Conservation (phyloP, 2,113 vertebrate species). For the Tinamus guttatus region DNA sequence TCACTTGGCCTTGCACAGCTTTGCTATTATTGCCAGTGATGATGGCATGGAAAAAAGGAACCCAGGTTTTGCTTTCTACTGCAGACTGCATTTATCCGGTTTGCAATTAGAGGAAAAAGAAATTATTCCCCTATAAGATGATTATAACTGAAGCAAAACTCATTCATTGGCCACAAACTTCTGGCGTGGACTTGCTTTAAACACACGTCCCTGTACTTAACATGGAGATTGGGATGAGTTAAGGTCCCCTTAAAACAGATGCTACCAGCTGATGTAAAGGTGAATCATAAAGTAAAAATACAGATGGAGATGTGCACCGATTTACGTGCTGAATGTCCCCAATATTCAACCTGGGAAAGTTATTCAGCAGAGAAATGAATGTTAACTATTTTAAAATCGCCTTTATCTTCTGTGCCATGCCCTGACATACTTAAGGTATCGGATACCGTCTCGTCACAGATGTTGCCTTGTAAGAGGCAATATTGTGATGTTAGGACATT, state of each 20-base stretch:
- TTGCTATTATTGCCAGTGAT: neutral
- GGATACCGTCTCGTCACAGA: neutral
- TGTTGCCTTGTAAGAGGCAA: neutral
- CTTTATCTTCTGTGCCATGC: slow-evolving; percentile 57
- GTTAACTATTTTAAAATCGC: slow-evolving; percentile 60
- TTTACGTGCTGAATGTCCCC: slow-evolving; percentile 41
- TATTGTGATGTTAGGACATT: neutral
- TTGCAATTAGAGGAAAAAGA: neutral
- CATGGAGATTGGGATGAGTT: neutral
- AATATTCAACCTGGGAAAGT: slow-evolving; percentile 48
- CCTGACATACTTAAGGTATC: slow-evolving; percentile 63
- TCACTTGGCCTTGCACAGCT: neutral
- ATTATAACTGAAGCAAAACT: neutral
- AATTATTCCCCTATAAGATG: neutral
- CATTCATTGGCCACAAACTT: neutral
- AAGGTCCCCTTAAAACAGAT: neutral
- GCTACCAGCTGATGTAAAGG: neutral
- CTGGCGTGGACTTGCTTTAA: neutral
- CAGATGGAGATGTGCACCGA: slow-evolving; percentile 1
- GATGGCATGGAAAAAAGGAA: neutral
- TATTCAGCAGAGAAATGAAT: slow-evolving; percentile 37
- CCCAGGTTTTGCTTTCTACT: neutral
- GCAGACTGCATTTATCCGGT: neutral
- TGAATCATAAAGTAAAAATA: neutral
- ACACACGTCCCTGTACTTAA: neutral